Base-by-base conservation (phyloP, 1,140 invertebrate genomes). In the Dendroctonus valens region DNA sequence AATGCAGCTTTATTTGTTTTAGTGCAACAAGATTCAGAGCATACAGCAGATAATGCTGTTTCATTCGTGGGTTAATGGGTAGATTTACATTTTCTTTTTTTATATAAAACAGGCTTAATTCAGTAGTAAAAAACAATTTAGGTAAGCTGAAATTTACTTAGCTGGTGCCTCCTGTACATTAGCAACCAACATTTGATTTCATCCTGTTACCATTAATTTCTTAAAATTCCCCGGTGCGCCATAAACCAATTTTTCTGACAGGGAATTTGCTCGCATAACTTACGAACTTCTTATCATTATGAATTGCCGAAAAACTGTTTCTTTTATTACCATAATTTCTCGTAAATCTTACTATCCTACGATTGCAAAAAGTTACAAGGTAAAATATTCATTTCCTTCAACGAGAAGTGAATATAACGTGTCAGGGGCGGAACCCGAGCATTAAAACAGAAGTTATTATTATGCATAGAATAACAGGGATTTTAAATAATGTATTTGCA, bases 381-480 rank as follows among this genome's bases (percentile, higher is more conserved):
- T 52, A 52, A 57, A 69, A 69, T 69, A 69, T 69, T 69, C 62
- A 65, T 69, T 69, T 69, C 57, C 62, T 42, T 54, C 46, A 41
- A 69, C 49, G 67, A 54, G 37, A 54, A 37, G 38, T 39, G 52
- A 54, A 38, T 38, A 38, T 54, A 11, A 9, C 8, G 38, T 39
- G 0, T 26, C 52, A 54, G 52, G 15, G 38, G 52, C 52, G 52
- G 15, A 6, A 9, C 52, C 42, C 12, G 42, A 26, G 26, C 26
- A 26, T 26, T 9, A 12, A 46, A 46, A 46, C 2, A 9, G 8
- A 11, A 11, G 12, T 9, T 46, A 46, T 46, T 11, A 9, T 46
- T 3, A 26, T 26, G 26, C 26, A 26, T 26, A 26, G 26, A 26
- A 26, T 26, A 26, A 1, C 26, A 26, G 26, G 1, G 3, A 26